Percentiles rank a stretch among this genome's conserved stretches.
phyloP scores from a whole-genome alignment of 2,113 vertebrate species.

The Trogon melanurus region DNA sequence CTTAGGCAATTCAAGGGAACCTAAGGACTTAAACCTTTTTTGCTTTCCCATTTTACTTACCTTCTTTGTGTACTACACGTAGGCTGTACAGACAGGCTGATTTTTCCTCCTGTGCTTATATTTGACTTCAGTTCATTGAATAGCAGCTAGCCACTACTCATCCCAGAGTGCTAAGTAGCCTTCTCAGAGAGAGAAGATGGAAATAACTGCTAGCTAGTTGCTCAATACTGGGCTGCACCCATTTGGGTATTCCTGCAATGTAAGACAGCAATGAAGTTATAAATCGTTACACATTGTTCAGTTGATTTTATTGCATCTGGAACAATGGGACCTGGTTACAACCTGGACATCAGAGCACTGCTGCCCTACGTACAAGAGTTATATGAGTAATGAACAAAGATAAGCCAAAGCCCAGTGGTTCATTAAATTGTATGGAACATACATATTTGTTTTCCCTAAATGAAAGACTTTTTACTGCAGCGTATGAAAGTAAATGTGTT shows the following conservation, averaged over 20 bases:
- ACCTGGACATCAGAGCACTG: neutral
- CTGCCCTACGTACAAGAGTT: neutral
- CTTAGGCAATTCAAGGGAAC: neutral
- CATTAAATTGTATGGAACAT: neutral
- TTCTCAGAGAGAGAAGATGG: neutral
- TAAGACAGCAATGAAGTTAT: neutral
- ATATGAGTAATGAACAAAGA: neutral
- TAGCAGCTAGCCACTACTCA: neutral
- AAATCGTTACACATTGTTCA: neutral
- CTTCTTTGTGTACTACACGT: accelerated
- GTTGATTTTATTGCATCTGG: neutral
- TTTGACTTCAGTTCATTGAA: neutral
- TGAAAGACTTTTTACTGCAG: neutral
- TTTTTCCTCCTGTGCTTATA: neutral
- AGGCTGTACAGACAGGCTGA: neutral
- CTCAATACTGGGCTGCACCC: neutral
- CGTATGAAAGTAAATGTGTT: neutral
- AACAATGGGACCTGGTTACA: neutral
- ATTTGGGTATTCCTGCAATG: neutral
- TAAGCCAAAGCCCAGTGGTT: neutral
- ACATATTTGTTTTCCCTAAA: neutral
- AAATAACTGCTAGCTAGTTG: neutral
- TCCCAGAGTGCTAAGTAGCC: neutral
- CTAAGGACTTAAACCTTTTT: neutral
- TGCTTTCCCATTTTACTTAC: neutral